Percentiles rank a stretch among this genome's conserved stretches.
Evolutionary conservation across 2,888 invertebrate species (phyloP).

Genomic region (Leucophenga maculata): DNA sequence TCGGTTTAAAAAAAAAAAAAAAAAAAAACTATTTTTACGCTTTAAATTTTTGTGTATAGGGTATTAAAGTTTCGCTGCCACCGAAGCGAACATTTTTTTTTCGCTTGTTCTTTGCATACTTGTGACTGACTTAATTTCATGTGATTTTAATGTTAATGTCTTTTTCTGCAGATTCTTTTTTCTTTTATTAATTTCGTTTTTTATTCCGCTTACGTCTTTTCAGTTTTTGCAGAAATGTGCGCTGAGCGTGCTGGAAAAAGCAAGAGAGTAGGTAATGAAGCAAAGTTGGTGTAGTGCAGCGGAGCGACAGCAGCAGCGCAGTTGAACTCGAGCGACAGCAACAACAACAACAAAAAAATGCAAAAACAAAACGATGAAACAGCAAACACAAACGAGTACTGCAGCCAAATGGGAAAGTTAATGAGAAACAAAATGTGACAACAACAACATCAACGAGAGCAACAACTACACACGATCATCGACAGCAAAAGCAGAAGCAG

Average conservation of each 20-base stretch:
- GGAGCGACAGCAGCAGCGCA: not conserved
- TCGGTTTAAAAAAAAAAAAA: no score
- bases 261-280: not conserved
- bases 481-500: slow-evolving; percentile 27
- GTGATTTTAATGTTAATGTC: slow-evolving; percentile 35
- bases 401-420: slow-evolving; percentile 38
- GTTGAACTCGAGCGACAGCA: not conserved
- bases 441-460: slow-evolving; percentile 34
- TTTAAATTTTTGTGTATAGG: no score
- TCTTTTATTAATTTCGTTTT: slow-evolving; percentile 9
- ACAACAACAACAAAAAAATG: slow-evolving; percentile 43
- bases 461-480: slow-evolving; percentile 18
- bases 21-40: no score
- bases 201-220: slow-evolving; percentile 21
- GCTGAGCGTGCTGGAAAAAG: slow-evolving; percentile 40
- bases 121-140: slow-evolving; percentile 12
- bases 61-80: no score
- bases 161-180: slow-evolving; percentile 42
- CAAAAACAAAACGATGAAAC: slow-evolving; percentile 48
- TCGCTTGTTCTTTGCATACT: not conserved
- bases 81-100: slow-evolving; percentile 10
- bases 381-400: slow-evolving; percentile 24
- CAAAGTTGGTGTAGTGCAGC: not conserved
- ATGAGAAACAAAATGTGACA: slow-evolving; percentile 36
- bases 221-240: slow-evolving; percentile 54